phyloP scores from a whole-genome alignment of 2,113 vertebrate genomes.

The Axis porcinus region DNA sequence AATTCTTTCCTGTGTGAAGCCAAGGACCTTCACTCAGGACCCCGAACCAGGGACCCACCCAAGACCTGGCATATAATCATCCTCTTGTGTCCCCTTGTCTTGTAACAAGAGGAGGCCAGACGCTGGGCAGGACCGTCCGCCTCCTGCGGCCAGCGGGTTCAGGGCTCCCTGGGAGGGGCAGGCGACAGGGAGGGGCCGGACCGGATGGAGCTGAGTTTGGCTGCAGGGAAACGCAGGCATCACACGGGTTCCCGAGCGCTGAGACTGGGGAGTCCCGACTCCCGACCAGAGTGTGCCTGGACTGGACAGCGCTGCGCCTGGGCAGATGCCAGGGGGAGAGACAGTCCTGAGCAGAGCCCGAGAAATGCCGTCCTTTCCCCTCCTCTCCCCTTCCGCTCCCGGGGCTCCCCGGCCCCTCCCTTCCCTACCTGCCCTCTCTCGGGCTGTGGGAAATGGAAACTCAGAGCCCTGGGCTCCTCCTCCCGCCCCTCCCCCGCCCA shows the following conservation, averaged over 20 bases:
- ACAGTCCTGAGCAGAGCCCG: background rate
- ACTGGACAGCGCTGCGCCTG: accelerated
- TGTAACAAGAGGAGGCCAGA: background rate
- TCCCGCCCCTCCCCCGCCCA: too few species aligned
- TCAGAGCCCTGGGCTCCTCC: background rate
- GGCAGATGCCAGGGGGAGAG: background rate
- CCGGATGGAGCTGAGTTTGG: accelerated
- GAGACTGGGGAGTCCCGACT: background rate
- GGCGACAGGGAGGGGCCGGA: background rate
- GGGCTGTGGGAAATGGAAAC: constrained; percentile 9
- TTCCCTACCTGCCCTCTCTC: background rate
- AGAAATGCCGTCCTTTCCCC: too few species aligned
- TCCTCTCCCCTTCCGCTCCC: accelerated
- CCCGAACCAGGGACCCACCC: background rate
- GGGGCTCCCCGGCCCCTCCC: background rate
- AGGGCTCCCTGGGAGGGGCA: background rate
- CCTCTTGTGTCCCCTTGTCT: background rate
- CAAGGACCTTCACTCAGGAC: background rate
- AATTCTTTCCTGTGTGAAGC: background rate
- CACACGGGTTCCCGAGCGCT: background rate
- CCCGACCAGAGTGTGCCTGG: background rate
- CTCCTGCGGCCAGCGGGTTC: background rate
- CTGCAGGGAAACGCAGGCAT: background rate
- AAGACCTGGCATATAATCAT: background rate
- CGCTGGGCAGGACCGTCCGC: background rate